Evolutionary conservation across 1,140 invertebrate genomes (phyloP).

Genomic region (Hormaphis cornu): DNA sequence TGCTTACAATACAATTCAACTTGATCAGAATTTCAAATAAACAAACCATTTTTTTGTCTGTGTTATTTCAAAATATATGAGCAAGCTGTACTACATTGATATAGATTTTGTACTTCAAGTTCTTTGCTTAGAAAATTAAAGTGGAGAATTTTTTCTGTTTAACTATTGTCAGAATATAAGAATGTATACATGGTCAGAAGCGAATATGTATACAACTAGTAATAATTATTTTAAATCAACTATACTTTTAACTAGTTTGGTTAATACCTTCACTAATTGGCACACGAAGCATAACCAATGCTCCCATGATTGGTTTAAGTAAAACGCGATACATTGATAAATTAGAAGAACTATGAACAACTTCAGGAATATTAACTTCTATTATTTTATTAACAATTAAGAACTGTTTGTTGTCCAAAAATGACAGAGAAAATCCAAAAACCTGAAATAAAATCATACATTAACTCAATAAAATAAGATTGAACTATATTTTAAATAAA

Average conservation of each 20-base stretch:
- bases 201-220: not conserved
- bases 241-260: no score
- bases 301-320: constrained; percentile 1
- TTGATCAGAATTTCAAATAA: no score
- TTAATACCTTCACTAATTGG: constrained; percentile 23
- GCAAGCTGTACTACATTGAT: no score
- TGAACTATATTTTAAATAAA: not conserved
- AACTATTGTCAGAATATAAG: no score
- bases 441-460: not conserved
- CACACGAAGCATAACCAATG: constrained; percentile 5
- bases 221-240: not conserved
- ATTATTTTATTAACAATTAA: not conserved
- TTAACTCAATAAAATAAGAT: not conserved
- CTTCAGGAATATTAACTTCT: not conserved
- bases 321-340: constrained; percentile 1
- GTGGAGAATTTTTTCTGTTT: no score
- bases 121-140: no score
- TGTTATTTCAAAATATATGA: no score
- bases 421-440: constrained; percentile 9
- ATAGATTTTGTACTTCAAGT: no score
- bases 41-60: no score
- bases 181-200: no score
- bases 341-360: not conserved
- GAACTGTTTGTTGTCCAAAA: not conserved
- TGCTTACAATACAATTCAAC: no score